Evolutionary conservation across 2,113 vertebrate species (phyloP).

Genomic region (Hystrix brachyura): DNA sequence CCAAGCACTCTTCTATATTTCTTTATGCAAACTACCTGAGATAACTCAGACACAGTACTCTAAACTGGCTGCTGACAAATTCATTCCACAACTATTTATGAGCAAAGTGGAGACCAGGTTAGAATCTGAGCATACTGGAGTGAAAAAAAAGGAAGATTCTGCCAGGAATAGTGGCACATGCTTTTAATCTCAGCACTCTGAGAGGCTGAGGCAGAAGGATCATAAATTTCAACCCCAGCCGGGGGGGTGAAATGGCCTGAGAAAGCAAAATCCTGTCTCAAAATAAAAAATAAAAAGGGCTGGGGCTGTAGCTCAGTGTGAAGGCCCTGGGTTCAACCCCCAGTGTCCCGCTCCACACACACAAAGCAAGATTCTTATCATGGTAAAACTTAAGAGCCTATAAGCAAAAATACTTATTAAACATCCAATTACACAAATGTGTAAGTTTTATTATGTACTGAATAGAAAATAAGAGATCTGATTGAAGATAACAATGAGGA

Average conservation of each 20-base stretch:
- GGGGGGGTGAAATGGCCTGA: not conserved
- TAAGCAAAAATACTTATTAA: not conserved
- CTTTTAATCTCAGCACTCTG: not conserved
- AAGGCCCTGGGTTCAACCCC: not conserved
- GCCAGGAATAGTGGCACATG: not conserved
- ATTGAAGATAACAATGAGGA: not conserved
- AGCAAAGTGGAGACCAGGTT: not conserved
- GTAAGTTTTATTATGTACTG: not conserved
- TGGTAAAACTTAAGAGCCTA: not conserved
- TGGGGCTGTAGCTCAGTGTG: not conserved
- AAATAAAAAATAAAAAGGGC: not conserved
- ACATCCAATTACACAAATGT: not conserved
- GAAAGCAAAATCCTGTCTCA: not conserved
- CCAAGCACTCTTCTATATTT: not conserved
- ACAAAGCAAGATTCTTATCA: not conserved
- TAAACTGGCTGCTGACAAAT: not conserved
- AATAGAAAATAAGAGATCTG: not conserved
- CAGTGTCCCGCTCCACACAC: not conserved
- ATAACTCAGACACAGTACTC: not conserved
- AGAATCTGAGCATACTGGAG: not conserved
- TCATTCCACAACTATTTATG: not conserved
- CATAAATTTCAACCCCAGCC: not conserved
- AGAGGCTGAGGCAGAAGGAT: not conserved
- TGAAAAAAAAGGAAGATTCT: not conserved
- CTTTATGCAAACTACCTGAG: not conserved